phyloP scores from a whole-genome alignment of 2,797 vertebrate genomes.

The Notoglanidium macrostoma region DNA sequence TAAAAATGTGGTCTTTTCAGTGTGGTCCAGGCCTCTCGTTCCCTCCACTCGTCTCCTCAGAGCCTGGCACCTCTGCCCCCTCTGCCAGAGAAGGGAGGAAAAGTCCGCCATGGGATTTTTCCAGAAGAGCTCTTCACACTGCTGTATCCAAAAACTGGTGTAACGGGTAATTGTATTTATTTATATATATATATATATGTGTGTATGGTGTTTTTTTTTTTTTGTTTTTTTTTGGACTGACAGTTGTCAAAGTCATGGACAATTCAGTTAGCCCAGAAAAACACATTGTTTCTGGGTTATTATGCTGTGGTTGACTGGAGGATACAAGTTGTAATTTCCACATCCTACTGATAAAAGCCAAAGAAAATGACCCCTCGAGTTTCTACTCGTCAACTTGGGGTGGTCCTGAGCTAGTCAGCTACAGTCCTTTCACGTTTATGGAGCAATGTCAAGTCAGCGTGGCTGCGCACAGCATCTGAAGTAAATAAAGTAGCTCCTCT shows the following conservation, averaged over 20 bases:
- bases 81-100: conserved; percentile 89
- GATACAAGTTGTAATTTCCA: background rate
- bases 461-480: background rate
- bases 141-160: conserved; percentile 96
- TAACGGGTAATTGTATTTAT: conserved; percentile 83
- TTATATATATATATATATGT: no score
- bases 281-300: background rate
- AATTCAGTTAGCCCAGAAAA: background rate
- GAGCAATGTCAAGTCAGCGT: background rate
- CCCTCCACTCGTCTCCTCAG: conserved; percentile 82
- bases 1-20: conserved; percentile 33
- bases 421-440: background rate
- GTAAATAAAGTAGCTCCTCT: background rate
- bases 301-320: background rate
- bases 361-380: background rate
- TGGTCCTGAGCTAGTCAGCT: background rate
- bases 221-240: background rate
- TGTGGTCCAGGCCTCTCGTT: conserved; percentile 78
- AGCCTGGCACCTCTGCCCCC: conserved; percentile 84
- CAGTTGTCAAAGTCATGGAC: background rate
- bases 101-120: conserved; percentile 88
- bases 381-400: background rate
- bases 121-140: conserved; percentile 95
- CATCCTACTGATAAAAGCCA: background rate
- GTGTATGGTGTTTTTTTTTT: no score